Evolutionary conservation across 1,140 invertebrate species (phyloP).

Genomic region (Leptinotarsa defecta): DNA sequence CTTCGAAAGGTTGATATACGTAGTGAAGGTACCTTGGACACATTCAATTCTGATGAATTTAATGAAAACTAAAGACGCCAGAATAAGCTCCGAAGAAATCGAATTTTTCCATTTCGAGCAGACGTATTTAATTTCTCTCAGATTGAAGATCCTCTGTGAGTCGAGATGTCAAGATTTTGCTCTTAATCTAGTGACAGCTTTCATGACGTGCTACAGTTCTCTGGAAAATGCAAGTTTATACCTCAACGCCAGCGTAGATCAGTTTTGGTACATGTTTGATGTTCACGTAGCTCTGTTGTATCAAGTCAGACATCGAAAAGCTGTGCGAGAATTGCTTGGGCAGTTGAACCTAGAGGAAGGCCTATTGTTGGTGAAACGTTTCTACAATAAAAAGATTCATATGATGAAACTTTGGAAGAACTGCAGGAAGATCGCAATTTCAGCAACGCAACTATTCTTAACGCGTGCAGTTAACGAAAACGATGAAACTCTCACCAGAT

Average conservation of each 20-base stretch:
- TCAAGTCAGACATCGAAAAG: constrained; percentile 37
- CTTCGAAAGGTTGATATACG: constrained; percentile 49
- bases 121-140: constrained; percentile 51
- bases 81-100: constrained; percentile 47
- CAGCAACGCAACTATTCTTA: constrained; percentile 44
- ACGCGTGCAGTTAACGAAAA: constrained; percentile 48
- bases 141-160: constrained; percentile 54
- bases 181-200: constrained; percentile 51
- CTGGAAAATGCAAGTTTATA: constrained; percentile 44
- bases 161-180: constrained; percentile 54
- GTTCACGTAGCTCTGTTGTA: constrained; percentile 51
- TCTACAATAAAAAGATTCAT: constrained; percentile 48
- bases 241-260: constrained; percentile 49
- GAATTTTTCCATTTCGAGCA: constrained; percentile 52
- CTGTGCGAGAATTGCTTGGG: constrained; percentile 29
- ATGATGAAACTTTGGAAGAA: constrained; percentile 52
- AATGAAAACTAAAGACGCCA: constrained; percentile 42
- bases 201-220: constrained; percentile 48
- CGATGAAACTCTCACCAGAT: constrained; percentile 38
- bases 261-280: constrained; percentile 53
- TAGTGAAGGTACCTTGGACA: constrained; percentile 52
- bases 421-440: constrained; percentile 45
- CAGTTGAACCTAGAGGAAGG: constrained; percentile 44
- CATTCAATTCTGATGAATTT: constrained; percentile 44
- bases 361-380: constrained; percentile 49